phyloP scores from a whole-genome alignment of 2,888 invertebrate species.

The Anticlea derivata region DNA sequence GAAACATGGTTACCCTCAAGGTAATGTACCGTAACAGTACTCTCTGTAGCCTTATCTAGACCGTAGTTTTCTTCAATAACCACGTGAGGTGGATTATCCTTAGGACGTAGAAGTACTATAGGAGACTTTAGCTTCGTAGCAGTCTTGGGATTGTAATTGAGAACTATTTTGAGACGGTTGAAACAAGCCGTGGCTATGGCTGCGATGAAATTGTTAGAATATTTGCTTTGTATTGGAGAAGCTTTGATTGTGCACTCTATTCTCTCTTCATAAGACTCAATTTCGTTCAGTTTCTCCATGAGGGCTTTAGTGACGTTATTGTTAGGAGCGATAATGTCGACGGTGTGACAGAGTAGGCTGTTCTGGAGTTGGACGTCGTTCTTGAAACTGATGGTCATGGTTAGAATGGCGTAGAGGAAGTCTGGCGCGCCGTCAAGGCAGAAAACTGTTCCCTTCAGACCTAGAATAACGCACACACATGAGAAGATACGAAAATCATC shows the following conservation, averaged over 20 bases:
- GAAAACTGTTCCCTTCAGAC: conserved; percentile 84
- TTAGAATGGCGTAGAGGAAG: conserved; percentile 83
- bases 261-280: conserved; percentile 83
- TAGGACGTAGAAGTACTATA: conserved; percentile 86
- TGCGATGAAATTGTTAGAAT: conserved; percentile 58
- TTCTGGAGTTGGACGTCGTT: conserved; percentile 81
- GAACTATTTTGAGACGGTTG: conserved; percentile 81
- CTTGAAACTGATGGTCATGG: conserved; percentile 70
- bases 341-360: conserved; percentile 81
- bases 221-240: conserved; percentile 66
- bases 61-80: conserved; percentile 86
- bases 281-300: conserved; percentile 72
- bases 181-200: conserved; percentile 57
- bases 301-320: conserved; percentile 62
- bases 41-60: conserved; percentile 82
- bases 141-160: conserved; percentile 70
- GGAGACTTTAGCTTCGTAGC: conserved; percentile 81
- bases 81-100: conserved; percentile 77
- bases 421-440: conserved; percentile 93
- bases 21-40: conserved; percentile 83
- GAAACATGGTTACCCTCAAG: conserved; percentile 90
- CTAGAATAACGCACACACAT: conserved; percentile 42
- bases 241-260: conserved; percentile 72
- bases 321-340: conserved; percentile 77
- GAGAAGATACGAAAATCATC: not conserved